phyloP scores from a whole-genome alignment of 2,113 vertebrate species.

The Glareola pratincola region DNA sequence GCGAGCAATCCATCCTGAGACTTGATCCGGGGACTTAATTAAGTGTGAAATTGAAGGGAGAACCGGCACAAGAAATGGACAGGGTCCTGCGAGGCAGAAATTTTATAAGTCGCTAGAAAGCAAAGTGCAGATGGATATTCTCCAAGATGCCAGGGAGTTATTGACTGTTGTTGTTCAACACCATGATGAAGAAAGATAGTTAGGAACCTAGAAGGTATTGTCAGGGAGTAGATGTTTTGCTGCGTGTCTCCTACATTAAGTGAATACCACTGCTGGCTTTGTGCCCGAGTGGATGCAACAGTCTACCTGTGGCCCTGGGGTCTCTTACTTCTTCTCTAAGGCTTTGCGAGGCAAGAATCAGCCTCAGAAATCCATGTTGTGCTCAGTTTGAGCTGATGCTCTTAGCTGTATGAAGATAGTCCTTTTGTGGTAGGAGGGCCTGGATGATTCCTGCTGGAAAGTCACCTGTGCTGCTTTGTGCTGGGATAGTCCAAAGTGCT shows the following conservation, averaged over 20 bases:
- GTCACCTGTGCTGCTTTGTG: background rate
- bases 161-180: background rate
- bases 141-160: background rate
- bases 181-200: background rate
- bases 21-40: conserved; percentile 32
- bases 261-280: background rate
- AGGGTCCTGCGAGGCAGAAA: background rate
- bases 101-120: background rate
- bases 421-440: background rate
- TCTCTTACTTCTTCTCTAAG: background rate
- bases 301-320: background rate
- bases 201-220: background rate
- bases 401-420: background rate
- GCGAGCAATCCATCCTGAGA: conserved; percentile 40
- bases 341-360: background rate
- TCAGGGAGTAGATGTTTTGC: background rate
- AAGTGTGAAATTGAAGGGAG: conserved; percentile 46
- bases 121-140: conserved; percentile 3
- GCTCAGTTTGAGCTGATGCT: background rate
- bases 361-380: background rate
- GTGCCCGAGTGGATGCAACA: background rate
- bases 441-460: background rate
- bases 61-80: background rate
- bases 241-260: background rate
- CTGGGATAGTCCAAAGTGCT: rapidly evolving